phyloP scores from a whole-genome alignment of 2,888 invertebrate genomes.

The Boloria selene region DNA sequence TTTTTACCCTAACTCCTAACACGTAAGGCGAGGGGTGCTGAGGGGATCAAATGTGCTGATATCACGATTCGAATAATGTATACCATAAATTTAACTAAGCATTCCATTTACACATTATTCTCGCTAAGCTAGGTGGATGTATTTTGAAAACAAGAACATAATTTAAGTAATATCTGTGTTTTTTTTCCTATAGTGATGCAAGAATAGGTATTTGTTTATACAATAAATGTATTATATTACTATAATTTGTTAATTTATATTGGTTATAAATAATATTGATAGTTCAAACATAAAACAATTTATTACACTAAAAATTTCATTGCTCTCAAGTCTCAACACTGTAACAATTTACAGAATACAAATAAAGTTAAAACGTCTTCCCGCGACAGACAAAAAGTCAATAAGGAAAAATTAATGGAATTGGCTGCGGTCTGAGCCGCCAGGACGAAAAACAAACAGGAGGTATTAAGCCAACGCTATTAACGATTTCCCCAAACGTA shows the following conservation, averaged over 20 bases:
- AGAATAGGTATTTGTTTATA: no score
- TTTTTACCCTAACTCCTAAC: slow-evolving; percentile 58
- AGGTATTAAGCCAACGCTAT: slow-evolving; percentile 39
- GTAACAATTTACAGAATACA: slow-evolving; percentile 18
- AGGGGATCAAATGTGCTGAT: slow-evolving; percentile 64
- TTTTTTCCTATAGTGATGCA: not conserved
- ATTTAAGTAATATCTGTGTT: not conserved
- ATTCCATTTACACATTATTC: slow-evolving; percentile 24
- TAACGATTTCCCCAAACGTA: slow-evolving; percentile 43
- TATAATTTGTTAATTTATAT: no score
- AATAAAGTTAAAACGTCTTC: slow-evolving; percentile 28
- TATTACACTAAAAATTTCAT: no score
- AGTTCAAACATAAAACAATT: no score
- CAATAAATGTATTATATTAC: no score
- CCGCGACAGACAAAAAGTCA: slow-evolving; percentile 26
- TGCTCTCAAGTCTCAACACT: not conserved
- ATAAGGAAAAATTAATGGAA: slow-evolving; percentile 40
- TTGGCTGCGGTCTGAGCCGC: slow-evolving; percentile 26
- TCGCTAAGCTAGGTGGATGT: not conserved
- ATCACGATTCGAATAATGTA: slow-evolving; percentile 53
- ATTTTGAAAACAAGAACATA: no score
- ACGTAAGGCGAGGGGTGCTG: slow-evolving; percentile 49
- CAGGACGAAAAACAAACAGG: slow-evolving; percentile 41
- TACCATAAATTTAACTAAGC: slow-evolving; percentile 34
- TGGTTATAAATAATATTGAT: no score